Percentiles rank a stretch among this genome's conserved stretches.
Conservation (phyloP, 2,113 vertebrate species). For the Echinops telfairi region DNA sequence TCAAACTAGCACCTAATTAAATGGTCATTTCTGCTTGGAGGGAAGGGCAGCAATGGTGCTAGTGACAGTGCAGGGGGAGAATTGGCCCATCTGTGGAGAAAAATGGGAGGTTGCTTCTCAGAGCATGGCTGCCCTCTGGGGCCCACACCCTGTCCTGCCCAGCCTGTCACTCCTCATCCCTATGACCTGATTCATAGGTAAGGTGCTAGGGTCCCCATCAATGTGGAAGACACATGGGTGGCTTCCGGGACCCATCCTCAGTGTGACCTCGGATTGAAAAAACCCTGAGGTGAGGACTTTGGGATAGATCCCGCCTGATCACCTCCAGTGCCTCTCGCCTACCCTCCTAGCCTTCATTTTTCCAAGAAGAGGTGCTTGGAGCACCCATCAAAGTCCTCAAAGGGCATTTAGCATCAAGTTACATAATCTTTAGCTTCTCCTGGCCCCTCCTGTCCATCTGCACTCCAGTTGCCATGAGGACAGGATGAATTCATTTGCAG, state of each 20-base stretch:
- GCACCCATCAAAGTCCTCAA: not conserved
- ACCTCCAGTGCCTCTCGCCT: not conserved
- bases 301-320: no score
- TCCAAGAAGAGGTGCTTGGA: not conserved
- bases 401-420: conserved; percentile 21
- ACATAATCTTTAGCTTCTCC: conserved; percentile 42
- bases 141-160: not conserved
- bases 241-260: no score
- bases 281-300: not conserved
- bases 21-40: rapidly evolving
- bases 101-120: not conserved
- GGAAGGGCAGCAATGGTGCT: not conserved
- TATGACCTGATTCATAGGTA: not conserved
- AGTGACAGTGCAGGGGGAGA: not conserved
- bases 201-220: not conserved
- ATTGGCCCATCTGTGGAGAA: rapidly evolving
- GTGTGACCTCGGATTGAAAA: not conserved
- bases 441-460: not conserved
- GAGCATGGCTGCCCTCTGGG: no score
- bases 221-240: not conserved
- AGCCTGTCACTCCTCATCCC: not conserved
- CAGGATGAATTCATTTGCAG: conserved; percentile 61
- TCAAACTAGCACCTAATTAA: not conserved
- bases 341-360: not conserved
- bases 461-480: not conserved